Evolutionary conservation across 2,797 vertebrate species (phyloP), one percentile per base, ranked within the genome.

Genomic region (Chromis chromis): DNA sequence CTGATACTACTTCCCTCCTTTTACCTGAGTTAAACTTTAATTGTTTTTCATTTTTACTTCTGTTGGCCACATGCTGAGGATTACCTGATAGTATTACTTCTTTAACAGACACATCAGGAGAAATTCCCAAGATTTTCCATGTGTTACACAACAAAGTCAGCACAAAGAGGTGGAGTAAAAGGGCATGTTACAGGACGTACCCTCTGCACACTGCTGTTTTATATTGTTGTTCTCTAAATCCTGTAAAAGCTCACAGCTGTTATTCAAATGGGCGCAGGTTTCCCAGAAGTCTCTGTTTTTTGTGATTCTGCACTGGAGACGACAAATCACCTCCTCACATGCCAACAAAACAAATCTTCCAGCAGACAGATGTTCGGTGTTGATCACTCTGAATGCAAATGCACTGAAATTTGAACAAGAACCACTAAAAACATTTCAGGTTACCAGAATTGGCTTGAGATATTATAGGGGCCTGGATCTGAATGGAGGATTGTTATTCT

Each of bases 401-500:
- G 48, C 49, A 50, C 9, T 62, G 49, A 71, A 42, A 65, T 56
- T 65, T 73, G 59, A 80, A 65, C 57, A 60, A 70, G 58, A 83
- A 60, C 75, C 62, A 67, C 61, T 11, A 36, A 83, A 25, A 67
- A 72, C 56, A 76, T 74, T 77, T 65, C 17, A 48, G 21, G 71
- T 62, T 33, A 70, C 58, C 57, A 61, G 66, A 76, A 55, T 55
- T 64, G 68, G 71, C 44, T 69, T 66, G 79, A 68, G 73, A 81
- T 79, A 79, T 79, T 53, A 76, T 69, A 79, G 62, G 57, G 54
- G 79, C 36, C 49, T 75, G 79, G 74, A 85, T 88, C 81, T 82
- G 63, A 91, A 86, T 82, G 73, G 82, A 65, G 52, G 59, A 57
- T 79, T 87, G 76, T 87, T 87, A 87, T 86, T 83, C 79, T 69